Evolutionary conservation across 2,113 vertebrate species (phyloP).

Genomic region (Reinhardtius hippoglossoides): DNA sequence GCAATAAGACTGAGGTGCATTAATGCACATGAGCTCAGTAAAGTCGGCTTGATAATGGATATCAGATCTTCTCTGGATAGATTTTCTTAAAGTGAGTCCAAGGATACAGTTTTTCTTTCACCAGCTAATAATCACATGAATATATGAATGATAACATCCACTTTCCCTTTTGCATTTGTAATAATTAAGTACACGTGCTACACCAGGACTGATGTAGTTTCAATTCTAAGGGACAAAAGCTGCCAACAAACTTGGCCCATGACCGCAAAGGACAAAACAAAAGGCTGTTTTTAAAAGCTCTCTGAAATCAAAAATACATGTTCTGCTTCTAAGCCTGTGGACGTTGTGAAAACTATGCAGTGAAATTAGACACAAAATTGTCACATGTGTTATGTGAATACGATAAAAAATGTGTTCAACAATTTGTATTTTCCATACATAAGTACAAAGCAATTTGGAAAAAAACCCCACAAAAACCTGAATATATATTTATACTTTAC

Average conservation of each 20-base stretch:
- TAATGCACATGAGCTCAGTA: too few species aligned
- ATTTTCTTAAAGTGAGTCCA: not conserved
- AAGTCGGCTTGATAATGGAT: not conserved
- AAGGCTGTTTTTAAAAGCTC: not conserved
- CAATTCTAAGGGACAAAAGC: not conserved
- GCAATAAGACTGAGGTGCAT: too few species aligned
- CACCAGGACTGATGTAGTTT: not conserved
- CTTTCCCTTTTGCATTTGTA: not conserved
- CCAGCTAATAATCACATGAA: not conserved
- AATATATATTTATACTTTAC: too few species aligned
- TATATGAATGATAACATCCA: not conserved
- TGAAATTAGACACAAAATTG: too few species aligned
- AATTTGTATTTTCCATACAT: too few species aligned
- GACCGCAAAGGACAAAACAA: not conserved
- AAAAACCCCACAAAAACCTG: too few species aligned
- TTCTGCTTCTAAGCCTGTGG: not conserved
- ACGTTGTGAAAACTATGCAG: not conserved
- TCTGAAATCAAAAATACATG: too few species aligned
- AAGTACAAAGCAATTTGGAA: too few species aligned
- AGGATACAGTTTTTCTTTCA: conserved; percentile 16
- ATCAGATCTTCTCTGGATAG: not conserved
- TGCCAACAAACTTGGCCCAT: not conserved
- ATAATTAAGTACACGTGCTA: not conserved
- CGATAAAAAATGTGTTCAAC: too few species aligned
- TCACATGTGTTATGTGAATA: too few species aligned